A percentile compares a stretch with the other conserved stretches of the same genome.
phyloP scores from a whole-genome alignment of 2,888 invertebrate genomes.

The Sphaerophoria rueppellii region DNA sequence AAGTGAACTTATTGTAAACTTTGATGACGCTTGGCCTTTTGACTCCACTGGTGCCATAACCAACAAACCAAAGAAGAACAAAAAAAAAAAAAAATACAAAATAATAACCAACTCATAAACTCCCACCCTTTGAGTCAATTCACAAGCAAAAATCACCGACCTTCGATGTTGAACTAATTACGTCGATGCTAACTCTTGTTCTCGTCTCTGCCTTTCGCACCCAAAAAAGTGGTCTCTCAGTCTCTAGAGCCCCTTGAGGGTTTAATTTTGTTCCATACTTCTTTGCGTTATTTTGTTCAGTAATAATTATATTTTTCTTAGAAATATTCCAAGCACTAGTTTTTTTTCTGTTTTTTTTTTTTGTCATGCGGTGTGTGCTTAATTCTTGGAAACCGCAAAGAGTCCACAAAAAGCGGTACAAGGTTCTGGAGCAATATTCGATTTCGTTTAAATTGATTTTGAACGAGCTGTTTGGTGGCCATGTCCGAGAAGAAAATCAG shows the following conservation, averaged over 20 bases:
- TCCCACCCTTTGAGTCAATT: conserved; percentile 5
- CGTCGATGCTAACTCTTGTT: conserved; percentile 13
- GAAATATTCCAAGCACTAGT: conserved; percentile 38
- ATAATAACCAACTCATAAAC: not conserved
- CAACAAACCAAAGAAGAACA: not conserved
- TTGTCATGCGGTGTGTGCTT: not conserved
- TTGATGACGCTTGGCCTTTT: not conserved
- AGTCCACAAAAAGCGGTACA: not conserved
- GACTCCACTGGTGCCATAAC: not conserved
- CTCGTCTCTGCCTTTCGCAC: conserved; percentile 39
- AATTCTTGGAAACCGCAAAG: not conserved
- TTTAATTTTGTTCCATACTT: conserved; percentile 39
- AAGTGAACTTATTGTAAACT: conserved; percentile 8
- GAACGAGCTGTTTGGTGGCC: conserved; percentile 47
- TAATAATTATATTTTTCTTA: conserved; percentile 65
- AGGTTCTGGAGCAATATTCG: conserved; percentile 11
- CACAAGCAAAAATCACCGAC: conserved; percentile 28
- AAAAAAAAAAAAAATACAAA: not conserved
- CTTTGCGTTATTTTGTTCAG: conserved; percentile 5
- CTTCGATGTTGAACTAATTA: conserved; percentile 68
- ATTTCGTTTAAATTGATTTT: conserved; percentile 3
- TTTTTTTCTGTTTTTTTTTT: not conserved
- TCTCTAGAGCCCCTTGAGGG: conserved; percentile 27
- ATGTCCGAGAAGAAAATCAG: not conserved
- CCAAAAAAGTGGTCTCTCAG: conserved; percentile 25